Percentiles rank a stretch among this genome's conserved stretches.
Evolutionary conservation across 2,888 invertebrate genomes (phyloP).

Genomic region (Cybosia mesomella): DNA sequence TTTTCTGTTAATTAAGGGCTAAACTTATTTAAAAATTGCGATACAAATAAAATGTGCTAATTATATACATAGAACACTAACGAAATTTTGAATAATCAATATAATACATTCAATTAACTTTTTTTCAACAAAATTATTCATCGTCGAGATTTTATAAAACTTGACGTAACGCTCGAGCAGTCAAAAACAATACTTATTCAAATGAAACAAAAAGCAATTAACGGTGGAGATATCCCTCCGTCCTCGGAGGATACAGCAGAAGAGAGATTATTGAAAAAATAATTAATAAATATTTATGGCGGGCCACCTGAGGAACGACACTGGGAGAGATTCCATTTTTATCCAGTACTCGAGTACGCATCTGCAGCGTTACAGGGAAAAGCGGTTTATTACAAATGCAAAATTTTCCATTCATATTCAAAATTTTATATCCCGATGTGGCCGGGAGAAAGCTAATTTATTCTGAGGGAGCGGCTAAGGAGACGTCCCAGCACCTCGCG

Average conservation of each 20-base stretch:
- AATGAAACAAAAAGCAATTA: constrained; percentile 87
- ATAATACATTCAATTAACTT: constrained; percentile 75
- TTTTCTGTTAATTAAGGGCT: not conserved
- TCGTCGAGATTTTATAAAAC: constrained; percentile 80
- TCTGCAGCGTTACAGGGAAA: constrained; percentile 83
- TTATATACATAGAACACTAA: constrained; percentile 40
- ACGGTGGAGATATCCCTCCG: constrained; percentile 84
- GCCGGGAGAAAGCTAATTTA: constrained; percentile 91
- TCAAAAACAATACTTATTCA: constrained; percentile 87
- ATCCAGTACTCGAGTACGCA: constrained; percentile 80
- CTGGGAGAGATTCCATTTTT: constrained; percentile 77
- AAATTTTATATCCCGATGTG: constrained; percentile 94
- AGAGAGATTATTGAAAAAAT: constrained; percentile 87
- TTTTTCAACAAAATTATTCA: constrained; percentile 78
- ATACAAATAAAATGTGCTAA: constrained; percentile 34
- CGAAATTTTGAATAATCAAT: constrained; percentile 61
- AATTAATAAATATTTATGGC: constrained; percentile 87
- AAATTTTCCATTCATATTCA: constrained; percentile 96
- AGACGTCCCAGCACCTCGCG: constrained; percentile 78
- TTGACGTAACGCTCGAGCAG: constrained; percentile 78
- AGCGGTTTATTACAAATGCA: constrained; percentile 94
- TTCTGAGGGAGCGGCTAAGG: constrained; percentile 87
- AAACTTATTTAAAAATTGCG: constrained; percentile 32
- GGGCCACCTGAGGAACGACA: constrained; percentile 84
- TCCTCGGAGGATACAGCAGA: constrained; percentile 79